Conservation (phyloP, 2,113 vertebrate species). For the Hippocampus zosterae region DNA sequence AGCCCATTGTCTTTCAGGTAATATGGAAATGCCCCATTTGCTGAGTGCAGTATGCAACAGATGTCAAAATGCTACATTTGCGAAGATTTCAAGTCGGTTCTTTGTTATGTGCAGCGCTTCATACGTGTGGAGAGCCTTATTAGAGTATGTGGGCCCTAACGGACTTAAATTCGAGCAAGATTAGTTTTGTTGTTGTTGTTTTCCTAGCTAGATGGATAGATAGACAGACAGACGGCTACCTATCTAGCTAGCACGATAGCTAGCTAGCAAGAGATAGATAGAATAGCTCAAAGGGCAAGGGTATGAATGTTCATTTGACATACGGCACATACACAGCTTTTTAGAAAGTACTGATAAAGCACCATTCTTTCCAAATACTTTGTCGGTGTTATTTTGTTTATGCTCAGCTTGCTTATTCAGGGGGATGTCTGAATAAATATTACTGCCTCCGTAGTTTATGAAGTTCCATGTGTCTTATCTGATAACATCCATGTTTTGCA, state of each 20-base stretch:
- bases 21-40: slow-evolving; percentile 23
- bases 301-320: background rate
- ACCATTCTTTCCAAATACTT: background rate
- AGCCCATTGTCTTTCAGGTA: slow-evolving; percentile 50
- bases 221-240: background rate
- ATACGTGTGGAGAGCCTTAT: slow-evolving; percentile 26
- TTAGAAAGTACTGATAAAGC: background rate
- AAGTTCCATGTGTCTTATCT: slow-evolving; percentile 45
- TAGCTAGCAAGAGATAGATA: too few relatives aligned
- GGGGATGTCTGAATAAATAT: slow-evolving; percentile 2
- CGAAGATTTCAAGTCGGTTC: slow-evolving; percentile 29
- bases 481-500: slow-evolving; percentile 37
- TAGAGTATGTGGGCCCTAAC: slow-evolving; percentile 13
- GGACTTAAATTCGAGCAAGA: slow-evolving; percentile 15
- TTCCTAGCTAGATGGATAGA: background rate
- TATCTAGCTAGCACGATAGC: too few relatives aligned
- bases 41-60: slow-evolving; percentile 14
- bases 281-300: background rate
- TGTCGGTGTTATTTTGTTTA: background rate
- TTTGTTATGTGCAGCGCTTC: slow-evolving; percentile 15
- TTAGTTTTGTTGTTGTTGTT: background rate
- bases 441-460: slow-evolving; percentile 32
- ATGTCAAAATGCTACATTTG: background rate
- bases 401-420: background rate
- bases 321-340: background rate